Conservation (phyloP, 2,888 invertebrate species). For the Drosophila pegasa region DNA sequence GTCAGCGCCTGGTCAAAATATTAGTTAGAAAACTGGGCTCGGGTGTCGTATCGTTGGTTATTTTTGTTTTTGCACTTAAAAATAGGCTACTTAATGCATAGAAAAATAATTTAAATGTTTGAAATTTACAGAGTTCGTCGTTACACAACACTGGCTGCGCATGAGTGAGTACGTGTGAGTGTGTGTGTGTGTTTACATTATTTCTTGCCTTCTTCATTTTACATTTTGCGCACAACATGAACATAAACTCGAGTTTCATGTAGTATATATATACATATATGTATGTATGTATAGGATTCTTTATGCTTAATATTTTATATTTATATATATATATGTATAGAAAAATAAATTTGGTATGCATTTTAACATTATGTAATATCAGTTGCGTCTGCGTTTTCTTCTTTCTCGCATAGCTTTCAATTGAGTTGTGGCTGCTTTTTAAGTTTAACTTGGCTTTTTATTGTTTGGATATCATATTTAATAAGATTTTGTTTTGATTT, state of each 20-base stretch:
- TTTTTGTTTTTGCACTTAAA: slow-evolving; percentile 39
- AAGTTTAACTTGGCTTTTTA: slow-evolving; percentile 67
- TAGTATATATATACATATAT: slow-evolving; percentile 6
- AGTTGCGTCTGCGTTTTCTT: slow-evolving; percentile 30
- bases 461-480: slow-evolving; percentile 24
- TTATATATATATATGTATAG: slow-evolving; percentile 33
- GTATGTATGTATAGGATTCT: slow-evolving; percentile 28
- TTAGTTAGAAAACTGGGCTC: slow-evolving; percentile 67
- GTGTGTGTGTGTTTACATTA: slow-evolving; percentile 3
- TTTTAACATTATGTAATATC: slow-evolving; percentile 54
- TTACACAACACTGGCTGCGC: slow-evolving; percentile 42
- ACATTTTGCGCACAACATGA: slow-evolving; percentile 60
- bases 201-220: slow-evolving; percentile 36
- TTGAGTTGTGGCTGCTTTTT: slow-evolving; percentile 39
- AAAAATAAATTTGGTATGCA: slow-evolving; percentile 59
- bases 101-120: slow-evolving; percentile 55
- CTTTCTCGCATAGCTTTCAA: slow-evolving; percentile 25
- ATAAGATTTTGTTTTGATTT: slow-evolving; percentile 23
- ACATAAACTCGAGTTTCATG: slow-evolving; percentile 32
- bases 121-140: slow-evolving; percentile 47
- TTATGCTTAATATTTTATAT: slow-evolving; percentile 9
- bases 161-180: slow-evolving; percentile 27
- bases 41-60: slow-evolving; percentile 59
- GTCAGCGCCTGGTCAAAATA: slow-evolving; percentile 29
- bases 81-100: slow-evolving; percentile 50